Conservation (phyloP, 1,140 invertebrate species). For the Drosophila tani region DNA sequence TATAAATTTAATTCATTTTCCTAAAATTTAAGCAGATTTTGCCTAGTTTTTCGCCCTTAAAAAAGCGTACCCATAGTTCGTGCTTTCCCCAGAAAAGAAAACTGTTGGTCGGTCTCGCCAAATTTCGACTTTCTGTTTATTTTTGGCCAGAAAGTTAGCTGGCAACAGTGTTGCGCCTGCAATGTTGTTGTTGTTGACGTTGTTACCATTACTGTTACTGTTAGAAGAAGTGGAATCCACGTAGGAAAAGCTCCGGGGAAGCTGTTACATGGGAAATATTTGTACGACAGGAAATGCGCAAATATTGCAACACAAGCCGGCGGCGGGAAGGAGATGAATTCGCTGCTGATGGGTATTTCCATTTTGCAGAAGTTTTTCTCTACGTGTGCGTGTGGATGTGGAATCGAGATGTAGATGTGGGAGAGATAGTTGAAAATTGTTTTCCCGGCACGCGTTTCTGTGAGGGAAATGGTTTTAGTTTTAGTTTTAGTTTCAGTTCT, state of each 20-base stretch:
- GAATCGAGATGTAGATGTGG: constrained; percentile 16
- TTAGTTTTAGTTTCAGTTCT: constrained; percentile 17
- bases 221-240: constrained; percentile 39
- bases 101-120: neutral
- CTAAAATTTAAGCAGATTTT: neutral
- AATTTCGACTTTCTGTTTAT: constrained; percentile 58
- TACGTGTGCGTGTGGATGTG: constrained; percentile 16
- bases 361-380: constrained; percentile 37
- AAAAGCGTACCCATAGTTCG: neutral
- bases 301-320: constrained; percentile 58
- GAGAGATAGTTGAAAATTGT: constrained; percentile 70
- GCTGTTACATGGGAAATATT: constrained; percentile 78
- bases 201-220: constrained; percentile 32
- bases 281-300: constrained; percentile 79
- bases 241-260: constrained; percentile 51
- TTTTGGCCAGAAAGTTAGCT: constrained; percentile 64
- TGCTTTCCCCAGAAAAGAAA: neutral
- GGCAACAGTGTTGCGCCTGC: constrained; percentile 62
- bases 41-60: neutral
- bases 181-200: constrained; percentile 24
- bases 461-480: constrained; percentile 60
- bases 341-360: constrained; percentile 51
- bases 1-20: neutral
- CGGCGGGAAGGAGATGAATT: constrained; percentile 39
- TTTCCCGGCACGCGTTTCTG: constrained; percentile 59